phyloP scores from a whole-genome alignment of 2,797 vertebrate species.

The Antennarius maculatus region DNA sequence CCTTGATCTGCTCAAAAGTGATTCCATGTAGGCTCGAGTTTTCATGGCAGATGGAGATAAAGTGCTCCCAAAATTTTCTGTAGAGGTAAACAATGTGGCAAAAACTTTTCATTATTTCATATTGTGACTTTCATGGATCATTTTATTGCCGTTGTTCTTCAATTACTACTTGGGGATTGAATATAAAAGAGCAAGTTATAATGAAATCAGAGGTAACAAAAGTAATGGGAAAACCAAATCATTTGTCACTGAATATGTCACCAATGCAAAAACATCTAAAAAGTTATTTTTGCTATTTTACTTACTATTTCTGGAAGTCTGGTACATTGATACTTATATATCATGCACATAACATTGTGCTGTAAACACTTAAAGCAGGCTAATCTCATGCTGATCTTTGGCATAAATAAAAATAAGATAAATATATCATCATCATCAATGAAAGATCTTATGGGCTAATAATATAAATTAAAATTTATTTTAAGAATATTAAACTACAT shows the following conservation, averaged over 20 bases:
- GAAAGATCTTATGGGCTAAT: background rate
- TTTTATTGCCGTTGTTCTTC: background rate
- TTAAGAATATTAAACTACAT: background rate
- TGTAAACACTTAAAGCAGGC: background rate
- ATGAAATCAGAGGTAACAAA: too few relatives aligned
- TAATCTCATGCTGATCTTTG: background rate
- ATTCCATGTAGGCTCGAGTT: conserved; percentile 98
- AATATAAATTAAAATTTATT: background rate
- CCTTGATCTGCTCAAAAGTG: conserved; percentile 97
- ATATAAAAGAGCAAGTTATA: too few relatives aligned
- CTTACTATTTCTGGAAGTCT: background rate
- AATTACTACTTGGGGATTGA: too few relatives aligned
- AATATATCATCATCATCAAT: too few relatives aligned
- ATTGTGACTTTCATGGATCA: conserved; percentile 6
- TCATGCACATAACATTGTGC: background rate
- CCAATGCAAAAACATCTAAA: background rate
- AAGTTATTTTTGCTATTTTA: too few relatives aligned
- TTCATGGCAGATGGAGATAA: conserved; percentile 96
- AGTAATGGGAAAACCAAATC: too few relatives aligned
- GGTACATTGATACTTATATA: background rate
- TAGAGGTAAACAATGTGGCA: conserved; percentile 9
- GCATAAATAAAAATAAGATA: too few relatives aligned
- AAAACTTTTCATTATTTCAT: background rate
- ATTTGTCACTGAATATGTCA: too few relatives aligned
- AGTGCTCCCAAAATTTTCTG: conserved; percentile 99